These are phyloP conservation scores for Brachirus orientalis DNA, from an alignment of 2,113 vertebrate genomes.

Conservation along the genomic window DNA sequence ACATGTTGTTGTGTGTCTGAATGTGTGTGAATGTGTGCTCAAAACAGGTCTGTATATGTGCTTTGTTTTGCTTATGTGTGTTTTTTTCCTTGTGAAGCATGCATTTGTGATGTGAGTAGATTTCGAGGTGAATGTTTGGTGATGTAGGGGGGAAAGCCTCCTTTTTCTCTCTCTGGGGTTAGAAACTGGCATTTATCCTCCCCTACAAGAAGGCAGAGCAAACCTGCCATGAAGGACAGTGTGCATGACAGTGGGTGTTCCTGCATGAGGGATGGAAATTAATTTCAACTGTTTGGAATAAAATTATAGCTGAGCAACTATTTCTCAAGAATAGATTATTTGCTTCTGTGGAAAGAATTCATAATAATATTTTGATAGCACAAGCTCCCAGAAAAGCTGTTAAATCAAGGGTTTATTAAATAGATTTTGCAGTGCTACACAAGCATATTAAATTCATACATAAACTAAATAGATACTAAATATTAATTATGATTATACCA, in stretches of 20 bases:
- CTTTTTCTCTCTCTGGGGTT: conserved; percentile 1
- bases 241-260: neutral
- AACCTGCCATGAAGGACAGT: conserved; percentile 7
- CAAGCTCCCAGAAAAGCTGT: neutral
- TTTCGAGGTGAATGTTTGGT: too few species aligned
- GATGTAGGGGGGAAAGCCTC: too few species aligned
- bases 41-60: too few species aligned
- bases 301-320: conserved; percentile 6
- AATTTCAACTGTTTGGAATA: conserved; percentile 20
- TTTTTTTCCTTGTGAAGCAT: neutral
- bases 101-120: too few species aligned
- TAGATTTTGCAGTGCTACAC: neutral
- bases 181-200: conserved; percentile 28
- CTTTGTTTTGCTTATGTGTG: too few species aligned
- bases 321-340: conserved; percentile 13
- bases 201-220: conserved; percentile 7
- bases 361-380: neutral
- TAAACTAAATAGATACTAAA: too few species aligned
- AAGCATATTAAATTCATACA: neutral
- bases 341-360: neutral
- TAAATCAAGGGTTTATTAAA: conserved; percentile 1
- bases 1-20: neutral
- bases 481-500: neutral
- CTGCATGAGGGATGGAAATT: conserved; percentile 23
- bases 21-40: too few species aligned